phyloP scores from a whole-genome alignment of 1,140 invertebrate species.

The Gerris buenoi region DNA sequence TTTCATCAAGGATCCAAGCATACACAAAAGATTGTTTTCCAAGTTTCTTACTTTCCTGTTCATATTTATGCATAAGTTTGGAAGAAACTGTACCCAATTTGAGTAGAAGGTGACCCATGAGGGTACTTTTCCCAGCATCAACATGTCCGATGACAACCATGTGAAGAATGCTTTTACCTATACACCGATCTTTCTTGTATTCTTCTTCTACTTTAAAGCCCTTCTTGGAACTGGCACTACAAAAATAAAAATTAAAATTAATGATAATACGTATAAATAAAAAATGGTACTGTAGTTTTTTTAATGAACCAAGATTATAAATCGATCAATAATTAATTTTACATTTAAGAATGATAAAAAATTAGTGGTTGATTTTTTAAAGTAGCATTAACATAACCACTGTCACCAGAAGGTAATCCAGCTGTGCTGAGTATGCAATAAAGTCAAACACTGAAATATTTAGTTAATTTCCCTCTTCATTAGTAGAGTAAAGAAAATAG shows the following conservation, averaged over 20 bases:
- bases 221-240: constrained; percentile 10
- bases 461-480: no score
- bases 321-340: no score
- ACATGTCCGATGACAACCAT: constrained; percentile 97
- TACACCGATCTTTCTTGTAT: constrained; percentile 57
- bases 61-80: constrained; percentile 89
- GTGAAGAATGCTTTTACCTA: constrained; percentile 73
- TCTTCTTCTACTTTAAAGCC: constrained; percentile 24
- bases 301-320: no score
- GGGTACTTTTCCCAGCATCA: constrained; percentile 95
- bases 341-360: no score
- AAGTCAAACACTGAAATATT: no score
- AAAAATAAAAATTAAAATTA: constrained; percentile 9
- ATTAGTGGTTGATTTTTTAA: no score
- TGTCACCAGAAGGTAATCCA: no score
- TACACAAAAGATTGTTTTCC: constrained; percentile 97
- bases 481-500: no score
- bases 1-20: constrained; percentile 99
- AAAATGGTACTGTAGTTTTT: no score
- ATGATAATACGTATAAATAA: no score
- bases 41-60: constrained; percentile 91
- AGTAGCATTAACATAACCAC: no score
- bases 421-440: no score
- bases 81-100: constrained; percentile 79
- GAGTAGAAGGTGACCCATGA: constrained; percentile 89